Evolutionary conservation across 2,888 invertebrate species (phyloP), one percentile per base, ranked within the genome.

Genomic region (Philopedon plagiatum): DNA sequence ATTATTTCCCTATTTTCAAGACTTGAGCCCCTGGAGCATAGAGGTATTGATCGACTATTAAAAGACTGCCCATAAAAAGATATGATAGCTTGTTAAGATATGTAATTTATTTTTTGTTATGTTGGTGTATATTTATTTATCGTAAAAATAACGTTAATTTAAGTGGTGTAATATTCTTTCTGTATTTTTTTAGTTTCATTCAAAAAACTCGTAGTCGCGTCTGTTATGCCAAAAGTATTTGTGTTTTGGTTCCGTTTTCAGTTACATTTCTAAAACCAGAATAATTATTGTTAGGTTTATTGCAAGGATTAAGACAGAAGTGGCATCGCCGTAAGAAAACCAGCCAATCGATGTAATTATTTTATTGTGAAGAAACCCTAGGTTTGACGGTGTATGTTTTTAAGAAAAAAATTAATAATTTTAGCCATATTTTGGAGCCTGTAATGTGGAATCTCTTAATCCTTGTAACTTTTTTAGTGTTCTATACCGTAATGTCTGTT

Each of bases 101-200:
- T 51, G 49, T 64, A 54, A 54, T 54, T 64, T 64, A 54, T 64
- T 64, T 54, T 54, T 64, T 56, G 54, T 56, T 64, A 54, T 64
- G 37, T 56, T 64, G 64, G 37, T 64, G 64, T 64, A 56, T 64
- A 64, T 64, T 64, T 64, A 56, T 64, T 54, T 29, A 54, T 41
- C 26, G 8, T 26, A 26, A 23, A 21, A 57, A 37, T 15, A 11
- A 15, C 26, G 15, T 54, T 15, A 56, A 34, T 19, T 37, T 37
- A 18, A 57, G 39, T 57, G 34, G 21, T 37, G 21, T 57, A 54
- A 15, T 51, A 13, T 54, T 49, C 7, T 32, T 19, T 56, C 19
- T 54, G 29, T 54, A 32, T 54, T 13, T 18, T 19, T 57, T 37
- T 39, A 8, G 37, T 11, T 21, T 29, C 7, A 29, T 29, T 15